These are phyloP conservation scores for Harpalus rubripes DNA, from an alignment of 2,888 invertebrate genomes.

Conservation along the genomic window DNA sequence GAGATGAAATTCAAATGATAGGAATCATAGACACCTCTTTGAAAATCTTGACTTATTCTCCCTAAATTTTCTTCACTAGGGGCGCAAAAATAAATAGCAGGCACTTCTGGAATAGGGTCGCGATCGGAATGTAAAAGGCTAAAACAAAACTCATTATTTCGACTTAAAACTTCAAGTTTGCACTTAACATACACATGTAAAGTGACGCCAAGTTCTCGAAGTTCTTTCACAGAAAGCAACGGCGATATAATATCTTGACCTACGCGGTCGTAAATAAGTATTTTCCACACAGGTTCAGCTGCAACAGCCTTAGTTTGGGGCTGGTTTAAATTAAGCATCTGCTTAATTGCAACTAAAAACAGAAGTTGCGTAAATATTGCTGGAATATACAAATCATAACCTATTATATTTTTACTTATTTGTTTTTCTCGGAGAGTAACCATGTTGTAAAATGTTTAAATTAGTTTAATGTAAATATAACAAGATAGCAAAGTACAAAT, in stretches of 20 bases:
- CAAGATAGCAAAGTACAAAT: slow-evolving; percentile 23
- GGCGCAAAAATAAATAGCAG: slow-evolving; percentile 98
- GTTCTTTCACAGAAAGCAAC: slow-evolving; percentile 95
- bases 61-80: slow-evolving; percentile 98
- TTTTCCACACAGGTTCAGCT: slow-evolving; percentile 96
- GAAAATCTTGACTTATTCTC: slow-evolving; percentile 93
- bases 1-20: slow-evolving; percentile 98
- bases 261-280: slow-evolving; percentile 95
- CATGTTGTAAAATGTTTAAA: slow-evolving; percentile 77
- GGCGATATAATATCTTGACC: slow-evolving; percentile 99
- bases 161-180: not conserved
- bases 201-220: slow-evolving; percentile 97
- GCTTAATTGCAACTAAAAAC: slow-evolving; percentile 90
- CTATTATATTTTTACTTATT: slow-evolving; percentile 79
- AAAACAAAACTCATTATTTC: slow-evolving; percentile 70
- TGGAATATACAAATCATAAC: slow-evolving; percentile 5
- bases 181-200: slow-evolving; percentile 91
- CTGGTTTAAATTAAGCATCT: slow-evolving; percentile 96
- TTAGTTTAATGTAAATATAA: not conserved
- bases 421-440: slow-evolving; percentile 85
- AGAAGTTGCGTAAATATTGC: slow-evolving; percentile 15
- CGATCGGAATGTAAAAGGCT: slow-evolving; percentile 93
- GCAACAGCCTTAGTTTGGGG: slow-evolving; percentile 87
- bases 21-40: slow-evolving; percentile 93
- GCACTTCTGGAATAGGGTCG: slow-evolving; percentile 98